These are phyloP conservation scores for Lagodon rhomboides DNA, from an alignment of 2,797 vertebrate species.

Conservation along the genomic window DNA sequence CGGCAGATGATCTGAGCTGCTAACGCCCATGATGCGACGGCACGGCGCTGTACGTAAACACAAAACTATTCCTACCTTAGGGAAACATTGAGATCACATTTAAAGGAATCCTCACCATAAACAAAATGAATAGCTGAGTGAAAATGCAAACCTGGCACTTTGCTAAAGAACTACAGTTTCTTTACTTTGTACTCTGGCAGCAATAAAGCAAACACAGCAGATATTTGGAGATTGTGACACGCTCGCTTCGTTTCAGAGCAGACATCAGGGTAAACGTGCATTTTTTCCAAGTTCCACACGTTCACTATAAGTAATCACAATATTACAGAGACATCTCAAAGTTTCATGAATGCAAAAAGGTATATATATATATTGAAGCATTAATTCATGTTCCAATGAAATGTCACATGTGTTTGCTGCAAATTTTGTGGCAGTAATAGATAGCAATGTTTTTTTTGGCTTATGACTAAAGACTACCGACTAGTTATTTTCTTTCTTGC, in stretches of 20 bases:
- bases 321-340: not conserved
- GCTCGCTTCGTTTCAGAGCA: not conserved
- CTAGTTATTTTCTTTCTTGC: too few species aligned
- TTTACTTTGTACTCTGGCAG: not conserved
- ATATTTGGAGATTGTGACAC: not conserved
- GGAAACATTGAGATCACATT: slow-evolving; percentile 50
- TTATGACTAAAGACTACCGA: too few species aligned
- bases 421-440: too few species aligned
- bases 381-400: too few species aligned
- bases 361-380: too few species aligned
- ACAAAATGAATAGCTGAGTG: slow-evolving; percentile 25
- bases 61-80: not conserved
- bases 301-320: not conserved
- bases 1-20: slow-evolving; percentile 31
- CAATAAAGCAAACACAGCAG: slow-evolving; percentile 1
- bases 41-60: slow-evolving; percentile 40
- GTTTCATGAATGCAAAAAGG: not conserved
- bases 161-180: not conserved
- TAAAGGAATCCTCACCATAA: slow-evolving; percentile 32
- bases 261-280: not conserved
- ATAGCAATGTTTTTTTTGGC: too few species aligned
- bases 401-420: too few species aligned
- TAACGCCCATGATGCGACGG: not conserved
- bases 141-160: slow-evolving; percentile 34
- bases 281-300: not conserved